phyloP scores from a whole-genome alignment of 2,888 invertebrate genomes.

The Ashinkailepas kermadecensis region DNA sequence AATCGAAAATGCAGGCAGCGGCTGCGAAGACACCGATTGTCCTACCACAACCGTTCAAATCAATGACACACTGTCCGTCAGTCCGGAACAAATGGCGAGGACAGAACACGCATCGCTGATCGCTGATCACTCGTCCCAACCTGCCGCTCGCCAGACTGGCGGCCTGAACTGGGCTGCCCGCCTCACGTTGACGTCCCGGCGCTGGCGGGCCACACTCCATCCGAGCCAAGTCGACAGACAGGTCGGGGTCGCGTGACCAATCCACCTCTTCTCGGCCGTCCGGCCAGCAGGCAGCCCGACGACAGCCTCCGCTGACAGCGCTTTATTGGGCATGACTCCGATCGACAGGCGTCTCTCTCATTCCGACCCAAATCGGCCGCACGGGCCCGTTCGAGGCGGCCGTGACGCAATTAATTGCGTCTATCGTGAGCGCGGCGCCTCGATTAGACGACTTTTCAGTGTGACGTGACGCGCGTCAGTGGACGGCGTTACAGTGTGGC shows the following conservation, averaged over 20 bases:
- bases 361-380: neutral
- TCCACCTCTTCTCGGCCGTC: neutral
- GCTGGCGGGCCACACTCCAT: neutral
- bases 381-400: neutral
- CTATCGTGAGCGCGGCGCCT: neutral
- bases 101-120: no score
- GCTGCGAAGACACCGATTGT: no score
- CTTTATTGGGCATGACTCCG: neutral
- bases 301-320: neutral
- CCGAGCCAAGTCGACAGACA: neutral
- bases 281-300: neutral
- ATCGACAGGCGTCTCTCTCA: neutral
- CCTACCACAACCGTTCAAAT: no score
- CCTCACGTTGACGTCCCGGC: neutral
- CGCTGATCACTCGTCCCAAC: no score
- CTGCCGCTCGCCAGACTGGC: no score
- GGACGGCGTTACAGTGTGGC: neutral
- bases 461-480: neutral
- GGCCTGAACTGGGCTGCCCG: no score
- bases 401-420: constrained; percentile 1
- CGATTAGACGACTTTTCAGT: no score
- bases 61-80: no score
- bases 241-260: neutral
- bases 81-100: no score
- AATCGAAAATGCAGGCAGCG: no score